Conservation (phyloP, 2,888 invertebrate genomes). For the Drosophila diplacantha region DNA sequence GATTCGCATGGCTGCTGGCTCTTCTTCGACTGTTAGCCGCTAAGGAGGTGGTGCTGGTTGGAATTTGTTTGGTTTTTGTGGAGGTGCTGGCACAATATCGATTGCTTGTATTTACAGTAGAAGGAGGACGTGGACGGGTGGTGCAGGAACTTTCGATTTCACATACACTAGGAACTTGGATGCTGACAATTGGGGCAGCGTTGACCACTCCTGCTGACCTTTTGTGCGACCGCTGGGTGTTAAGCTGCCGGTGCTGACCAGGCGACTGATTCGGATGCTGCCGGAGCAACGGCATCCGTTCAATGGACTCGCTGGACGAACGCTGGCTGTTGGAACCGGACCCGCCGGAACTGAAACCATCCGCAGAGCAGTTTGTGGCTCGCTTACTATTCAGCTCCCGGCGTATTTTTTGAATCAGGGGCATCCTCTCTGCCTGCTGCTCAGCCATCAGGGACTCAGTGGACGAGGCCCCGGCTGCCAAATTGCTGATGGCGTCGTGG, state of each 20-base stretch:
- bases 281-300: slow-evolving; percentile 65
- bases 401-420: slow-evolving; percentile 73
- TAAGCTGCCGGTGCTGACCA: slow-evolving; percentile 69
- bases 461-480: slow-evolving; percentile 55
- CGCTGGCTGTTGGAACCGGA: slow-evolving; percentile 71
- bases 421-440: slow-evolving; percentile 56
- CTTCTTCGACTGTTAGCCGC: slow-evolving; percentile 27
- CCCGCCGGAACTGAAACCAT: slow-evolving; percentile 64
- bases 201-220: slow-evolving; percentile 64
- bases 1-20: slow-evolving; percentile 56
- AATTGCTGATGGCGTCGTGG: slow-evolving; percentile 74
- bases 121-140: slow-evolving; percentile 33
- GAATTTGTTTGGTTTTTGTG: slow-evolving; percentile 25
- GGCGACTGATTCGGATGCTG: slow-evolving; percentile 48
- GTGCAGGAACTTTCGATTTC: slow-evolving; percentile 73
- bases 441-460: slow-evolving; percentile 60
- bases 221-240: slow-evolving; percentile 71
- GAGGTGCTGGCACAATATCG: slow-evolving; percentile 63
- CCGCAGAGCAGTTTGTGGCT: slow-evolving; percentile 65
- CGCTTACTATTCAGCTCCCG: slow-evolving; percentile 71
- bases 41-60: slow-evolving; percentile 23
- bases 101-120: slow-evolving; percentile 69
- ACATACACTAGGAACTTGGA: slow-evolving; percentile 70
- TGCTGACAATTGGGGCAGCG: slow-evolving; percentile 52
- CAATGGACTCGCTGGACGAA: slow-evolving; percentile 74